Conservation (phyloP, 2,888 invertebrate genomes). For the Furcula furcula region DNA sequence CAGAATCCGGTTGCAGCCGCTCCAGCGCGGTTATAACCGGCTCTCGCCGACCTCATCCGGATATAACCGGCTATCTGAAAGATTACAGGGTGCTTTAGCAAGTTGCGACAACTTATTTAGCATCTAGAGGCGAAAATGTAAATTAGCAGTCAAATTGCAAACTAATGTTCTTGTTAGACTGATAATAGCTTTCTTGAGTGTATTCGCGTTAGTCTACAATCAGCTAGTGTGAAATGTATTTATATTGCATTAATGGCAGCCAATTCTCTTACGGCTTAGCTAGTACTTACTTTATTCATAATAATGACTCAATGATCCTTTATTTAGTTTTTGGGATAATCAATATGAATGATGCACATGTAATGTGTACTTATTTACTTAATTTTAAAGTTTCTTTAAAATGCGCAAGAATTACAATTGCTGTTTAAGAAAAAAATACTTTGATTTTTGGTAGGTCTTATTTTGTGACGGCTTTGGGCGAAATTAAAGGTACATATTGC, state of each 20-base stretch:
- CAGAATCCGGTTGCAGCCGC: conserved; percentile 25
- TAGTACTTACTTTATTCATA: too few species aligned
- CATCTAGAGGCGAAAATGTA: conserved; percentile 46
- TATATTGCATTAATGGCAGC: conserved; percentile 26
- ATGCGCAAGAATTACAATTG: too few species aligned
- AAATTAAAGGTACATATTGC: too few species aligned
- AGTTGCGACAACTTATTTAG: conserved; percentile 49
- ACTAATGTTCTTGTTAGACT: conserved; percentile 39
- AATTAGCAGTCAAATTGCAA: conserved; percentile 49
- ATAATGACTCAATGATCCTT: not conserved
- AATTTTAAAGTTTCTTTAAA: too few species aligned
- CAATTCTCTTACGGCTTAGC: conserved; percentile 18
- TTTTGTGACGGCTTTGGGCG: too few species aligned
- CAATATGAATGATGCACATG: too few species aligned
- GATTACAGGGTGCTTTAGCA: conserved; percentile 46
- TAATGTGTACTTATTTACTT: too few species aligned
- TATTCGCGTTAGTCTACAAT: conserved; percentile 31
- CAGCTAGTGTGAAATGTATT: conserved; percentile 29
- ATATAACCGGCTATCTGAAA: conserved; percentile 30
- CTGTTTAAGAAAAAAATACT: too few species aligned
- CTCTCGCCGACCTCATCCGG: conserved; percentile 27
- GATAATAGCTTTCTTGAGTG: conserved; percentile 33
- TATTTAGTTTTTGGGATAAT: too few species aligned
- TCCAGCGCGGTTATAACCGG: conserved; percentile 31
- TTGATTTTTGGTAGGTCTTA: too few species aligned